Evolutionary conservation across 2,888 invertebrate genomes (phyloP), one percentile per base, ranked within the genome.

Genomic region (Sminthurides aquaticus): DNA sequence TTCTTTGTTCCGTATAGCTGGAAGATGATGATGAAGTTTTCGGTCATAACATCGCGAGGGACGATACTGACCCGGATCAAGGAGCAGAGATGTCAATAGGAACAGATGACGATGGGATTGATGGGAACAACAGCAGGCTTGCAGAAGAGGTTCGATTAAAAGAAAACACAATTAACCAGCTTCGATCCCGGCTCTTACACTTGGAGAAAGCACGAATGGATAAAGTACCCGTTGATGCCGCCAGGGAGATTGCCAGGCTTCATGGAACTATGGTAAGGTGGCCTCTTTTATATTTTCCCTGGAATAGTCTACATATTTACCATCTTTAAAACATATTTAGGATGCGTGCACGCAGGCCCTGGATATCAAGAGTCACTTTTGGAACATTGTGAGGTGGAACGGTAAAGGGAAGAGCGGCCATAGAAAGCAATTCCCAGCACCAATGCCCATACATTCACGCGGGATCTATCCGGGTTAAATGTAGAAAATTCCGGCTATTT

Each of bases 201-300:
- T 66, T 77, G 70, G 76, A 76, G 52, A 75, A 74, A 64, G 76
- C 74, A 5, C 57, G 74, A 49, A 73, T 74, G 70, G 76, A 76
- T 60, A 75, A 75, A 60, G 70, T 75, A 25, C 76, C 76, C 15
- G 62, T 74, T 43, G 75, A 76, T 62, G 74, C 75, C 49, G 75
- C 75, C 20, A 69, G 69, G 60, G 76, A 76, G 68, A 76, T 76
- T 57, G 67, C 75, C 52, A 56, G 74, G 59, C 73, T 76, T 18
- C 75, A 75, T 61, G 60, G 70, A 28, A 69, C 73, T 55, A 66
- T 76, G 67, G 76, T 76, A 68, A 74, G 75, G 43, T 18, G 43
- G 43, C 43, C 18, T n/a, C n/a, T n/a, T n/a, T n/a, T n/a, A n/a
- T n/a, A n/a, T n/a, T n/a, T n/a, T n/a, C n/a, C n/a, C n/a, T n/a